A percentile compares a stretch with the other conserved stretches of the same genome.
Conservation (phyloP, 2,888 invertebrate genomes). For the Hirtodrosophila alboralis region DNA sequence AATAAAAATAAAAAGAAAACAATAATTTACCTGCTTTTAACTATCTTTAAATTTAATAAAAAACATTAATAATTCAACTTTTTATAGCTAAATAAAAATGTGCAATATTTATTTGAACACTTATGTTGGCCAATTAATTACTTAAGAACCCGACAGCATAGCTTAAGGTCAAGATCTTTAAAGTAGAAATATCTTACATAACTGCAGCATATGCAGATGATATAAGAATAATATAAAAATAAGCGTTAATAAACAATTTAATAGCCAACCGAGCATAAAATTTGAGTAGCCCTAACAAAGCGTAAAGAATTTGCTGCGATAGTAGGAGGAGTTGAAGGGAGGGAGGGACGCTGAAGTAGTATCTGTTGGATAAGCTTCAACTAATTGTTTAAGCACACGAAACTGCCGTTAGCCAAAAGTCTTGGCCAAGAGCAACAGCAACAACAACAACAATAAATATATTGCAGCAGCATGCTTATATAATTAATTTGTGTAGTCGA, state of each 20-base stretch:
- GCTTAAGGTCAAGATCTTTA: too few species aligned
- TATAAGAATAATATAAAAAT: conserved; percentile 60
- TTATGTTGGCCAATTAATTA: too few species aligned
- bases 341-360: too few species aligned
- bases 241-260: conserved; percentile 43
- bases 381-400: conserved; percentile 59
- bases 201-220: conserved; percentile 36
- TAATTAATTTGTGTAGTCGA: conserved; percentile 58
- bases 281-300: conserved; percentile 48
- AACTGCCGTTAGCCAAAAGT: conserved; percentile 59
- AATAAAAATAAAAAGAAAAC: too few species aligned
- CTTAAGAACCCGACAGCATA: too few species aligned
- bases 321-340: background rate
- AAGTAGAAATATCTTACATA: conserved; percentile 27
- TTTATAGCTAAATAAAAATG: too few species aligned
- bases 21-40: too few species aligned
- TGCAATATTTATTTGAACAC: too few species aligned
- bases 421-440: conserved; percentile 44
- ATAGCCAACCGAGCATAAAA: conserved; percentile 49
- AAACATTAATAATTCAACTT: too few species aligned
- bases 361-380: background rate
- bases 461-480: conserved; percentile 31
- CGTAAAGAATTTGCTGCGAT: conserved; percentile 26
- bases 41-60: too few species aligned
- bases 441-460: conserved; percentile 25